Evolutionary conservation across 2,113 vertebrate genomes (phyloP), one percentile per base, ranked within the genome.

Genomic region (Oryzias woworae): DNA sequence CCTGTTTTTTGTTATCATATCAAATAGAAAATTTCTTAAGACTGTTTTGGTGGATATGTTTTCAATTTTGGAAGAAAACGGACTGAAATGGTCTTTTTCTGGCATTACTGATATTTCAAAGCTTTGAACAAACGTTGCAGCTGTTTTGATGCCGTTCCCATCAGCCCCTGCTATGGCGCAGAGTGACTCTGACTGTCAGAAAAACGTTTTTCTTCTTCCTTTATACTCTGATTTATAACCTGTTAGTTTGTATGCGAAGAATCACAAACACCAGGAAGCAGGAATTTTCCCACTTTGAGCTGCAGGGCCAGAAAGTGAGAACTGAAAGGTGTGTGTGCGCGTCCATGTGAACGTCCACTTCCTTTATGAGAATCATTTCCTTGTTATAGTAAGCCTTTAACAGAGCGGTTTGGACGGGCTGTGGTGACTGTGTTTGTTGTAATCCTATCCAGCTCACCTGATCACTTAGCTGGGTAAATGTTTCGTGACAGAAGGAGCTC

Each of bases 321-420:
- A 92, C 78, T 82, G 87, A 90, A 87, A 89, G 47, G 43, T 26
- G 71, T 1, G 53, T 64, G 65, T 56, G 53, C 46, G 20, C 69
- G 28, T 58, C 50, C 53, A 0, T 58, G 51, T 45, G 64, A 70
- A 1, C 22, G 58, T 62, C 72, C 17, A 73, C 80, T 87, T 91
- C 84, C 86, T 87, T 78, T 64, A 68, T 71, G 58, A 86, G 77
- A 88, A 79, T 74, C 50, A 71, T 87, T 91, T 90, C 88, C 88
- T 89, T 78, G 81, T 87, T 63, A 49, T 72, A 46, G 56, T 76
- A 68, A 74, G 44, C 18, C 18, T 57, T 28, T 28, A 47, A 42
- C 43, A 16, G 46, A 62, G 16, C 41, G 14, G 26, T 7, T 4
- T 1, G 62, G 44, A 44, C 14, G 26, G 1, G 46, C 23, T 23